phyloP scores from a whole-genome alignment of 2,113 vertebrate genomes.

The Neolamprologus falcicula region DNA sequence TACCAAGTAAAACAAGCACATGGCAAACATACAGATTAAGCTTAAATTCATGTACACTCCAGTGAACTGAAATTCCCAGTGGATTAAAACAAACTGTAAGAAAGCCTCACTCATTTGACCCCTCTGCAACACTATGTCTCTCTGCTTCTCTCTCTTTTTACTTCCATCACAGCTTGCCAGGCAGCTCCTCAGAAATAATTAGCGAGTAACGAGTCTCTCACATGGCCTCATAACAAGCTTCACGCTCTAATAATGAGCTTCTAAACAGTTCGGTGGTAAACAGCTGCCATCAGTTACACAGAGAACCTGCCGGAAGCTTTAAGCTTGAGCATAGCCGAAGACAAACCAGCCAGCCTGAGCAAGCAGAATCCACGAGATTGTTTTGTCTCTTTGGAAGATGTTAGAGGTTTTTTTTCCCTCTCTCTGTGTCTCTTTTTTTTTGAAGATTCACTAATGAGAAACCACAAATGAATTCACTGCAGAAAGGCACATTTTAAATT shows the following conservation, averaged over 20 bases:
- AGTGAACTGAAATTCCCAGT: background rate
- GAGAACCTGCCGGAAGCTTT: conserved; percentile 22
- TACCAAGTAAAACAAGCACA: background rate
- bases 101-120: background rate
- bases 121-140: background rate
- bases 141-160: background rate
- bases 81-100: background rate
- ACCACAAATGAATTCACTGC: conserved; percentile 11
- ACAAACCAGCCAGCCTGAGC: conserved; percentile 15
- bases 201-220: conserved; percentile 54
- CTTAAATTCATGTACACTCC: background rate
- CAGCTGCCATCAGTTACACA: conserved; percentile 44
- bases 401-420: background rate
- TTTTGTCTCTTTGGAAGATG: conserved; percentile 13
- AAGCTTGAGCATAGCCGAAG: conserved; percentile 5
- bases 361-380: conserved; percentile 6
- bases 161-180: conserved; percentile 21
- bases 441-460: conserved; percentile 36
- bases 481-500: background rate
- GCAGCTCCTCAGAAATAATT: conserved; percentile 57
- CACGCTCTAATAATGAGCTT: conserved; percentile 56
- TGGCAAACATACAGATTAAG: background rate
- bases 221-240: conserved; percentile 56
- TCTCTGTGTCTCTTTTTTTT: background rate
- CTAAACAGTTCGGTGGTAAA: conserved; percentile 35